A percentile compares a stretch with the other conserved stretches of the same genome.
Conservation (phyloP, 2,797 vertebrate genomes). For the Xenopus petersii region DNA sequence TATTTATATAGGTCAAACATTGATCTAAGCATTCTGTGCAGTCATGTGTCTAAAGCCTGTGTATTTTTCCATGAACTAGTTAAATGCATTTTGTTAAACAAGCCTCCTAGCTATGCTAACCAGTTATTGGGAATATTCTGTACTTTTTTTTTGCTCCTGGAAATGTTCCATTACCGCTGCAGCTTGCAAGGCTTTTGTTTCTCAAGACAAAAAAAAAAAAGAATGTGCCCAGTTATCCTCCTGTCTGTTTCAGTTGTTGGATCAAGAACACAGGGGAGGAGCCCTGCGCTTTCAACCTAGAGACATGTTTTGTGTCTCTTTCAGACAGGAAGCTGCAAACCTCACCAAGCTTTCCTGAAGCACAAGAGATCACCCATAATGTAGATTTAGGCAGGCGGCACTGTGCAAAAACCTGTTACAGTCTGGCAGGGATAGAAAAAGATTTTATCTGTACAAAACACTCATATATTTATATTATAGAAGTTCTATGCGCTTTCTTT, state of each 20-base stretch:
- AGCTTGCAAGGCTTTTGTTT: constrained; percentile 30
- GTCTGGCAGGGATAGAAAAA: no score
- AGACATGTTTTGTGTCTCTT: constrained; percentile 36
- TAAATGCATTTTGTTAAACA: constrained; percentile 17
- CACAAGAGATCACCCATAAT: constrained; percentile 19
- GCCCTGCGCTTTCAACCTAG: constrained; percentile 21
- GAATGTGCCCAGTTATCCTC: constrained; percentile 37
- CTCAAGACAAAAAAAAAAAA: not conserved
- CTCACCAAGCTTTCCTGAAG: constrained; percentile 53
- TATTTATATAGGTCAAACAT: no score
- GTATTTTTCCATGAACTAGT: not conserved
- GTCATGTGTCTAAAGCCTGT: no score
- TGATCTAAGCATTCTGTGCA: no score
- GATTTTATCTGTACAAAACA: no score
- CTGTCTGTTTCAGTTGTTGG: constrained; percentile 42
- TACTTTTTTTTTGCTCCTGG: constrained; percentile 6
- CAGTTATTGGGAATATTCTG: constrained; percentile 15
- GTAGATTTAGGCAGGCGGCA: not conserved
- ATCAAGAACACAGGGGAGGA: constrained; percentile 30
- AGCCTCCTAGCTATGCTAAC: not conserved
- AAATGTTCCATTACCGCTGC: constrained; percentile 16
- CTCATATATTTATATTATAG: no score
- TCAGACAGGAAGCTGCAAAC: constrained; percentile 62
- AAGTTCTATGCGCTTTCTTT: no score
- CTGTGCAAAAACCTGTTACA: no score